phyloP scores from a whole-genome alignment of 2,113 vertebrate species.

The Setophaga kirtlandii region DNA sequence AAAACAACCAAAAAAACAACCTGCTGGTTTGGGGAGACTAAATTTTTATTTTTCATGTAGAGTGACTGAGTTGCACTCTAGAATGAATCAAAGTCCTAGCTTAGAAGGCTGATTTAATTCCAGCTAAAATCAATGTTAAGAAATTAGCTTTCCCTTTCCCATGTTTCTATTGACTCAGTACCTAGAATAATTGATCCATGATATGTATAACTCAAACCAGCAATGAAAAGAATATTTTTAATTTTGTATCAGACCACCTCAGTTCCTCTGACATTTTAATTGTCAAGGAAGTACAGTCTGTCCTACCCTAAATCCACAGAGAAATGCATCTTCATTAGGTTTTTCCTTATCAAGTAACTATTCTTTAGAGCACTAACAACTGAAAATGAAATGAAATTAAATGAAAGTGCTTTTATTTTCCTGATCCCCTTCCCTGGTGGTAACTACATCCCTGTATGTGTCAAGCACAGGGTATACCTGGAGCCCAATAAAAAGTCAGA shows the following conservation, averaged over 20 bases:
- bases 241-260: neutral
- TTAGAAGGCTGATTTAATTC: neutral
- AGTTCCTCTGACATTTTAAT: neutral
- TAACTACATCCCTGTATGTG: neutral
- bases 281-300: neutral
- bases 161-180: neutral
- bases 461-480: neutral
- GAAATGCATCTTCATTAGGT: neutral
- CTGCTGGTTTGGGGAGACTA: neutral
- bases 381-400: neutral
- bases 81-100: neutral
- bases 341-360: neutral
- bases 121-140: neutral
- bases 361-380: neutral
- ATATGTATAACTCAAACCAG: neutral
- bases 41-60: neutral
- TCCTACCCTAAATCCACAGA: neutral
- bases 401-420: neutral
- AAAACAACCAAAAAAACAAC: neutral
- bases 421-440: neutral
- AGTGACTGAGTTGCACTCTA: neutral
- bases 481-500: neutral
- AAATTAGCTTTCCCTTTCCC: neutral
- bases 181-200: neutral
- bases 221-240: neutral